A percentile compares a stretch with the other conserved stretches of the same genome.
Evolutionary conservation across 1,140 invertebrate species (phyloP).

Genomic region (Tetragonula clypearis): DNA sequence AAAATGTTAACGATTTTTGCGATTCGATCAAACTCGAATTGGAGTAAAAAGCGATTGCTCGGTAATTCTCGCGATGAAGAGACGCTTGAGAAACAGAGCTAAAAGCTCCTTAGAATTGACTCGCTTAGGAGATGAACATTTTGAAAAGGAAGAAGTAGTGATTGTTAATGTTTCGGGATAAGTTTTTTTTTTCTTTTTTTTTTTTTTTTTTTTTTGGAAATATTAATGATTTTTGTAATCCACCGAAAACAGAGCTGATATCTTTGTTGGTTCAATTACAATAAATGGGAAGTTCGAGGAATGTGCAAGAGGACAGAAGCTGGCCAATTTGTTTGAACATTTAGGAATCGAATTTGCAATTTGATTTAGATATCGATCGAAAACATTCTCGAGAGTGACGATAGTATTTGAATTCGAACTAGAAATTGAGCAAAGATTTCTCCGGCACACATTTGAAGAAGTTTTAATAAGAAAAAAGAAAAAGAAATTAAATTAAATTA

Average conservation of each 20-base stretch:
- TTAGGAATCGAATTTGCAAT: background rate
- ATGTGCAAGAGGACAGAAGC: background rate
- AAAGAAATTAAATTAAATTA: no score
- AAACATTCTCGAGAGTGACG: background rate
- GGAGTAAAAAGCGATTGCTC: no score
- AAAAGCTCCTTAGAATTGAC: no score
- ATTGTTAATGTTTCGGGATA: no score
- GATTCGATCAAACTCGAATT: no score
- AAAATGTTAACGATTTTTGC: constrained; percentile 23
- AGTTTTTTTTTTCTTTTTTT: no score
- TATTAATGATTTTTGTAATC: background rate
- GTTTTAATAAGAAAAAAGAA: no score
- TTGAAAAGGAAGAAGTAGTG: no score
- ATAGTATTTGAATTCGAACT: background rate
- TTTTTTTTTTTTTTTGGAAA: background rate
- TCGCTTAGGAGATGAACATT: no score
- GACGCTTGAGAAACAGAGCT: no score
- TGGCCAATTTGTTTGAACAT: background rate
- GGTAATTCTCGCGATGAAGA: no score
- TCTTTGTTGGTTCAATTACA: background rate
- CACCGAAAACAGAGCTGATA: background rate
- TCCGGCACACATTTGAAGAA: no score
- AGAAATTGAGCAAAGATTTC: background rate
- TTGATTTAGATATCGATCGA: background rate
- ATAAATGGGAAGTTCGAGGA: background rate